Evolutionary conservation across 2,888 invertebrate species (phyloP), one percentile per base, ranked within the genome.

Genomic region (Agrochola circellaris): DNA sequence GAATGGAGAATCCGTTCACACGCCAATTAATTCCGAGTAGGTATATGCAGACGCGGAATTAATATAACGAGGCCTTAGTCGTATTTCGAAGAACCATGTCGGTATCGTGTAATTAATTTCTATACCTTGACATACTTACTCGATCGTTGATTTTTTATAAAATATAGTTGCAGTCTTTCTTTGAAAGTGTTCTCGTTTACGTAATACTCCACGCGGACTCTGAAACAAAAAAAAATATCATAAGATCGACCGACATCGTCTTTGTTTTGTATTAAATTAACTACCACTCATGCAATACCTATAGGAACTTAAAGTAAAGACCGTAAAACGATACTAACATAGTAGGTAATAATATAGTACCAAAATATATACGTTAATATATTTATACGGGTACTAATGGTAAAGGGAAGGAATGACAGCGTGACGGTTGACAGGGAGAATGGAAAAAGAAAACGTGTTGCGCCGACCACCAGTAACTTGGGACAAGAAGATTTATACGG

Each of bases 171-270:
- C 95, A 99, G 98, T 97, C 99, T 98, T 97, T 99, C 99, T 97
- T 99, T 99, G 97, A 99, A 98, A 93, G 99, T 99, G 95, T 99
- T 99, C 97, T 99, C 99, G 97, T 99, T 99, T 93, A 99, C 99
- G 97, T 99, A 99, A 97, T 99, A 99, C 97, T 99, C 99, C 96
- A 99, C 99, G 91, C 99, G 99, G 91, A 99, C 99, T 97, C 99
- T 99, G 98, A 66, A 98, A 98, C 96, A 97, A 96, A 92, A 93
- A 87, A 82, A 84, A 0, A 75, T 54, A 51, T 13, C 23, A 38
- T 42, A 8, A 48, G 7, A 23, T 48, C 13, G 9, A 51, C 5
- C n/a, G 23, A 26, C 26, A 48, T 26, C 1, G 11, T 26, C 23
- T 38, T 34, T n/a, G 15, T 13, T 23, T 75, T 74, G 45, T 17